Percentiles rank a stretch among this genome's conserved stretches.
Conservation (phyloP, 2,113 vertebrate species). For the Pica pica region DNA sequence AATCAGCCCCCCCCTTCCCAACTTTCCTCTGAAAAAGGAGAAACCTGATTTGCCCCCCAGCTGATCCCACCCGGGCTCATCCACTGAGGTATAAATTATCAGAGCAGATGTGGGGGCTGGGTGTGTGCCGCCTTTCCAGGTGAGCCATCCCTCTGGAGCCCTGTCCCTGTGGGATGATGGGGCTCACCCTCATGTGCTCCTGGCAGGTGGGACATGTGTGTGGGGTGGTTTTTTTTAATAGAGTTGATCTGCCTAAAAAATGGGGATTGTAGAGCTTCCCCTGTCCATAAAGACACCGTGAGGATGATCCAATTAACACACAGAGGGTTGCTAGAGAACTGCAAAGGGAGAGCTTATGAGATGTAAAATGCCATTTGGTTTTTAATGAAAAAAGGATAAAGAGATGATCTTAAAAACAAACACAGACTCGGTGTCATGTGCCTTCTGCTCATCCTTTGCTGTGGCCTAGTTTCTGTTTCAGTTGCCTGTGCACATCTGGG, state of each 20-base stretch:
- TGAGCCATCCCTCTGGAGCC: accelerated
- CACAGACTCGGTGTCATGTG: accelerated
- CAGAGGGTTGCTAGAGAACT: not conserved
- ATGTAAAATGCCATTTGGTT: not conserved
- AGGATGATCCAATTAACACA: not conserved
- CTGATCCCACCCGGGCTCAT: not conserved
- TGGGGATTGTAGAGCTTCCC: not conserved
- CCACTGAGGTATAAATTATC: not conserved
- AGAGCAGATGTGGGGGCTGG: not conserved
- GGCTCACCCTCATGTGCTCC: not conserved
- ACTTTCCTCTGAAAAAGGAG: not conserved
- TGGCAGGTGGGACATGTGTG: accelerated
- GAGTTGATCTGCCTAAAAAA: not conserved
- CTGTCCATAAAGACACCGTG: not conserved
- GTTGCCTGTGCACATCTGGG: not conserved
- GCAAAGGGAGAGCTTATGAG: not conserved
- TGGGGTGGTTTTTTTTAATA: not conserved
- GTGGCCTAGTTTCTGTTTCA: not conserved
- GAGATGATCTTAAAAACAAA: not conserved
- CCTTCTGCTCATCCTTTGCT: not conserved
- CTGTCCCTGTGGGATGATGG: accelerated
- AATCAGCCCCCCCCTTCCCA: not conserved
- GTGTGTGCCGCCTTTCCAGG: not conserved
- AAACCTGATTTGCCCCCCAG: not conserved
- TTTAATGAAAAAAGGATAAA: not conserved